Percentiles rank a stretch among this genome's conserved stretches.
Evolutionary conservation across 1,140 invertebrate species (phyloP).

Genomic region (Drosophila seguyi): DNA sequence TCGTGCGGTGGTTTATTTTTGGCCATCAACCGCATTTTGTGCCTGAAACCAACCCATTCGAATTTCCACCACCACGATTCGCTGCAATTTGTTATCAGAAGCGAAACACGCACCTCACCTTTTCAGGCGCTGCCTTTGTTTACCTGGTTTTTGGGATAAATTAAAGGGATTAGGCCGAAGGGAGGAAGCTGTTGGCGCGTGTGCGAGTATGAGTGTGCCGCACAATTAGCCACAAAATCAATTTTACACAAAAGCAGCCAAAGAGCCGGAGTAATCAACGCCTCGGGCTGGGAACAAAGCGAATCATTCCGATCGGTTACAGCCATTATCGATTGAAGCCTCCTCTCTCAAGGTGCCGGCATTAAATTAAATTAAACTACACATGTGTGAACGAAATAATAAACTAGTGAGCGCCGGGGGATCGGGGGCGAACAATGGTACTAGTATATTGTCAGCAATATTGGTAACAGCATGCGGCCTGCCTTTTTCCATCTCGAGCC

Average conservation of each 20-base stretch:
- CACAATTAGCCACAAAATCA: constrained; percentile 56
- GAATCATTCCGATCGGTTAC: constrained; percentile 20
- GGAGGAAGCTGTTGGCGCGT: constrained; percentile 3
- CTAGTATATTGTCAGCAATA: constrained; percentile 28
- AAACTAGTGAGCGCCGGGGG: constrained; percentile 6
- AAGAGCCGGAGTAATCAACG: constrained; percentile 30
- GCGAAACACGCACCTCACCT: constrained; percentile 48
- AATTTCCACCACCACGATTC: constrained; percentile 7
- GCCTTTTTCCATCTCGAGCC: constrained; percentile 13
- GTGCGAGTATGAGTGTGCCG: constrained; percentile 13
- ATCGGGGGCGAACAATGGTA: neutral
- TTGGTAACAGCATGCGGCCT: constrained; percentile 22
- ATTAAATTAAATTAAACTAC: constrained; percentile 22
- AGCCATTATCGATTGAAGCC: constrained; percentile 25
- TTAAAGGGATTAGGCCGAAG: constrained; percentile 37
- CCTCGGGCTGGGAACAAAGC: constrained; percentile 22
- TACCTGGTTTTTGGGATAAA: constrained; percentile 28
- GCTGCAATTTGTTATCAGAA: constrained; percentile 57
- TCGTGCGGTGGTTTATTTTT: constrained; percentile 59
- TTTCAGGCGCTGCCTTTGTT: constrained; percentile 34
- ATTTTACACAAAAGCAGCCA: constrained; percentile 27
- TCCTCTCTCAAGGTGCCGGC: constrained; percentile 21
- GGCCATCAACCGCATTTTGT: constrained; percentile 35
- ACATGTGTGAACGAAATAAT: constrained; percentile 29
- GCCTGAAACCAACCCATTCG: constrained; percentile 18